phyloP scores from a whole-genome alignment of 2,113 vertebrate genomes.

The Camelus dromedarius region DNA sequence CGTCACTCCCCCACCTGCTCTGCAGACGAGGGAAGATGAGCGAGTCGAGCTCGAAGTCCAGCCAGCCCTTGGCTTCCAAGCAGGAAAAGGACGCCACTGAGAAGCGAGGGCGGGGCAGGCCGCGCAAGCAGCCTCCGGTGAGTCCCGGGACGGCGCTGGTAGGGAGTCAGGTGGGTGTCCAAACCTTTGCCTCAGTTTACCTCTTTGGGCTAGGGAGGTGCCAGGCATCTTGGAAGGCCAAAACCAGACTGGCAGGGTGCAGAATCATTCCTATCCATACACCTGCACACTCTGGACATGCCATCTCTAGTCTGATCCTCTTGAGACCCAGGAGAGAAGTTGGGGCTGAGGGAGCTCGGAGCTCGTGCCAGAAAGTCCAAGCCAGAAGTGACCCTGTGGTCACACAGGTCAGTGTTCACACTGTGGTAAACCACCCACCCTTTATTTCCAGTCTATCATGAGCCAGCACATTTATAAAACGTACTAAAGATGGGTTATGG shows the following conservation, averaged over 20 bases:
- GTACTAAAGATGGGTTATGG: neutral
- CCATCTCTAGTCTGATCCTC: neutral
- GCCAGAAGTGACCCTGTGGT: neutral
- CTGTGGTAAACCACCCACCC: neutral
- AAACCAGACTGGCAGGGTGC: too few relatives aligned
- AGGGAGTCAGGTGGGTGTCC: slow-evolving; percentile 73
- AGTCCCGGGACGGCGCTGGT: slow-evolving; percentile 65
- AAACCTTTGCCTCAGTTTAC: slow-evolving; percentile 34
- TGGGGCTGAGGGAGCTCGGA: neutral
- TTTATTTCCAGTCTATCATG: neutral
- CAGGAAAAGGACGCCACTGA: slow-evolving; percentile 94
- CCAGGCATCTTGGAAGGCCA: neutral
- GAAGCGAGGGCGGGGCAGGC: slow-evolving; percentile 97
- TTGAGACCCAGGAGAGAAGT: neutral
- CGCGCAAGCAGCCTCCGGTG: slow-evolving; percentile 95
- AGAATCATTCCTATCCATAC: neutral
- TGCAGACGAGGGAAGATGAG: slow-evolving; percentile 90
- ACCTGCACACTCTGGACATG: fast-evolving
- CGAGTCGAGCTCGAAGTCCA: slow-evolving; percentile 93
- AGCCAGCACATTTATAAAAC: neutral
- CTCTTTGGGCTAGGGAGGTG: slow-evolving; percentile 40
- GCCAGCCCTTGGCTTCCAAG: slow-evolving; percentile 91
- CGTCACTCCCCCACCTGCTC: neutral
- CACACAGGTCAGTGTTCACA: neutral
- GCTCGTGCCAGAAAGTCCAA: neutral